These are phyloP conservation scores for Microtus ochrogaster DNA, from an alignment of 2,113 vertebrate species.

Conservation along the genomic window DNA sequence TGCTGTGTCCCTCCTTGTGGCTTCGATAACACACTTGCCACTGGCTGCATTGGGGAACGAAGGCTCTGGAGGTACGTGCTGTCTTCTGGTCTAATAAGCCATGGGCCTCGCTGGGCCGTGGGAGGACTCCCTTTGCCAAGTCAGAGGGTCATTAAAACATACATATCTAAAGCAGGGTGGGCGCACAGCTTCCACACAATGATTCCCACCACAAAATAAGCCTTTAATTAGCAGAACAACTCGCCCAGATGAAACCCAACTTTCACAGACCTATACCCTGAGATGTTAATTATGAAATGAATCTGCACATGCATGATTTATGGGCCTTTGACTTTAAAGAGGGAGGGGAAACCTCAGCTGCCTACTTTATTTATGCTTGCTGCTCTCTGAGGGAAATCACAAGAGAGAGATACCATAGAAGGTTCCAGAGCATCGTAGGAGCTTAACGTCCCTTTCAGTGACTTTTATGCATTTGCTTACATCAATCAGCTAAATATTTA, in stretches of 20 bases:
- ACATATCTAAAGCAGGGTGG: conserved; percentile 45
- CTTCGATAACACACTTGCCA: neutral
- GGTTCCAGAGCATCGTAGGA: conserved; percentile 73
- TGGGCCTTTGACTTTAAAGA: conserved; percentile 80
- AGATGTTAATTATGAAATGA: conserved; percentile 89
- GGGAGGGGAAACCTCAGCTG: conserved; percentile 53
- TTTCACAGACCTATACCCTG: conserved; percentile 87
- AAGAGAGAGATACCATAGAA: conserved; percentile 84
- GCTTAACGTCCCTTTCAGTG: conserved; percentile 72
- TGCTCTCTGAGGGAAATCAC: conserved; percentile 82
- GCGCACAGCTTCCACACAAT: conserved; percentile 78
- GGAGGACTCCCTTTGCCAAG: conserved; percentile 63
- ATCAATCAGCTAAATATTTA: conserved; percentile 72
- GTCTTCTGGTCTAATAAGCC: conserved; percentile 68
- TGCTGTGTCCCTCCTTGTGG: neutral
- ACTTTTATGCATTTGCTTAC: conserved; percentile 75
- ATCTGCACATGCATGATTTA: conserved; percentile 88
- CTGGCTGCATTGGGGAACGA: neutral
- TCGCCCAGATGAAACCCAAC: conserved; percentile 82
- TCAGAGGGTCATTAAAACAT: conserved; percentile 82
- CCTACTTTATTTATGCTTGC: conserved; percentile 77
- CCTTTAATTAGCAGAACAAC: conserved; percentile 85
- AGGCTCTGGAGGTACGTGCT: fast-evolving
- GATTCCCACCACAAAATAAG: conserved; percentile 82
- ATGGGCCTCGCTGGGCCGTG: conserved; percentile 16